Base-by-base conservation (phyloP, 2,888 invertebrate species). In the Malthinus seriepunctatus region DNA sequence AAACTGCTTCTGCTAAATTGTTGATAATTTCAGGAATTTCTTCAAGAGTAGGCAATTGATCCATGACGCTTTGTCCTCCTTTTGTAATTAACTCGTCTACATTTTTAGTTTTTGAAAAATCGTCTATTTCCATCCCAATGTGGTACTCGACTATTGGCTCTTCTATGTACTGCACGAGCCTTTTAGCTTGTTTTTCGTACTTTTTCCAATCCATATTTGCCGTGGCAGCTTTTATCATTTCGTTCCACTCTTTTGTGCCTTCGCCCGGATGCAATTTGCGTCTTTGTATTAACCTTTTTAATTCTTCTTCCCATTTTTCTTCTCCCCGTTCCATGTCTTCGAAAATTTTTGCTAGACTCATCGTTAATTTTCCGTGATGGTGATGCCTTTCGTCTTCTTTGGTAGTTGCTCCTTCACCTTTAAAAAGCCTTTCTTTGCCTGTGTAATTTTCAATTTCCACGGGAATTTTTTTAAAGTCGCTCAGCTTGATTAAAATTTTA, bases 321-420 rank as follows among this genome's bases (percentile, higher is more conserved):
- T 87, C 89, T 34, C 85, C 80, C 64, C 81, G 84, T 73, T 90
- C 89, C 75, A 90, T 90, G 51, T 87, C 89, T 78, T 91, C 90
- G 75, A 91, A 91, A 68, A 90, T 87, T 79, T 87, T 87, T 47
- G 84, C 86, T 14, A 89, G 73, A 46, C 86, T 84, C 66, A 86
- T 84, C n/a, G 85, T 83, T 53, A 85, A 80, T 72, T 87, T 86
- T 46, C 85, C 79, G 62, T 79, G 77, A 56, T 79, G 79, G 56
- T 79, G 79, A 48, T 73, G 72, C 54, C 76, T 73, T 71, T 78
- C 77, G 58, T 77, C 86, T 38, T 86, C 83, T 60, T 84, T 84
- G 65, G 82, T 83, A 1, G 89, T 76, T 0, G 87, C 85, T 8
- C 90, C 91, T 72, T 88, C 86, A 0, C 91, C 91, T 71, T 88